These are phyloP conservation scores for Neoniphon sammara DNA, from an alignment of 2,797 vertebrate species.

Conservation along the genomic window DNA sequence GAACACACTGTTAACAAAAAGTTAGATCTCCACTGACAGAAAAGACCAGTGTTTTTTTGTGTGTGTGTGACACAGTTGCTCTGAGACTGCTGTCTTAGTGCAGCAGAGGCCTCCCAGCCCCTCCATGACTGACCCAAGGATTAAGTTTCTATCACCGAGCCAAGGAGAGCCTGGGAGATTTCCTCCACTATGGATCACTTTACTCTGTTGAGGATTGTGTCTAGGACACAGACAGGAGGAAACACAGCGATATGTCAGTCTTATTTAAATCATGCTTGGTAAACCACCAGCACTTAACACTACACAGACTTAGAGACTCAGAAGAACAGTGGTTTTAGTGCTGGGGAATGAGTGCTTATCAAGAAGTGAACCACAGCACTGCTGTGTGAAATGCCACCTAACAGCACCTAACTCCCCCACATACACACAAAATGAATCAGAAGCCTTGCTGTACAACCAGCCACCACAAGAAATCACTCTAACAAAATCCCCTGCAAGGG, in stretches of 20 bases:
- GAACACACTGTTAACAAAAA: neutral
- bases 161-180: constrained; percentile 54
- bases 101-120: constrained; percentile 25
- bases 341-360: neutral
- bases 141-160: constrained; percentile 56
- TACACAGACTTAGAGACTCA: neutral
- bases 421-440: neutral
- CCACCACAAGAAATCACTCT: neutral
- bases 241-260: constrained; percentile 7
- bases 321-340: neutral
- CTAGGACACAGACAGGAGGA: constrained; percentile 22
- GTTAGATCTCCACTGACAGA: too few species aligned
- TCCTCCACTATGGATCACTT: constrained; percentile 49
- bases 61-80: constrained; percentile 16
- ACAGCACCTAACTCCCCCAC: neutral
- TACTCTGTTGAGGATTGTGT: constrained; percentile 30
- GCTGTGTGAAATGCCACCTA: neutral
- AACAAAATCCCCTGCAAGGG: neutral
- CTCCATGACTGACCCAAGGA: constrained; percentile 40
- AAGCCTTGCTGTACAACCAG: neutral
- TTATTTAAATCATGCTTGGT: constrained; percentile 7
- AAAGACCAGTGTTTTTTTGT: too few species aligned
- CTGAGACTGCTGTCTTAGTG: neutral
- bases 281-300: constrained; percentile 21
- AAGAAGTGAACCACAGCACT: constrained; percentile 1